Evolutionary conservation across 2,113 vertebrate species (phyloP), one percentile per base, ranked within the genome.

Genomic region (Fukomys damarensis): DNA sequence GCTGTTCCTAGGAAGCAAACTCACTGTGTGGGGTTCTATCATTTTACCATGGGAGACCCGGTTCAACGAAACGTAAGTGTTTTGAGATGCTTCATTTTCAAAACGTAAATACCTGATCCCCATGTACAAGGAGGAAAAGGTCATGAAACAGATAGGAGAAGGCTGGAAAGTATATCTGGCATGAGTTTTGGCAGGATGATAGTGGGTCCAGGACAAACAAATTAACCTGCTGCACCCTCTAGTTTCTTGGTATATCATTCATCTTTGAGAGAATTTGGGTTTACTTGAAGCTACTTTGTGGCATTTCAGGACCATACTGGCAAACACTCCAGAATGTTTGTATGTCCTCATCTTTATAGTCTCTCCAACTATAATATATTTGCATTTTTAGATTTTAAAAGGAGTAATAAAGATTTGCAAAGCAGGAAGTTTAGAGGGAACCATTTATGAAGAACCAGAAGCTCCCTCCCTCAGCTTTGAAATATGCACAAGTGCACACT

Each of bases 41-140:
- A 56, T 84, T 94, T 92, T 43, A 79, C 94, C 92, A 98, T 98
- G 98, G 97, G 85, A 91, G 96, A 96, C 61, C 94, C 0, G 16
- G 82, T 65, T 91, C 97, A 93, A 6, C 74, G 65, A 95, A 91
- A 43, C 7, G 93, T 98, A 97, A 98, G 84, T 97, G 63, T 96
- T 94, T 89, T 95, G 13, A 80, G 80, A 59, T 94, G 68, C n/a
- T 52, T 96, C 9, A 46, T 95, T 96, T 95, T 93, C 80, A 95
- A 87, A 43, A 77, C 52, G 63, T 35, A 93, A 85, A 70, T 54
- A 54, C 63, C 82, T n/a, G 65, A 26, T 35, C 74, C 41, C 28
- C 43, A 0, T 16, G 26, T 30, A 8, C 28, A 68, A 66, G 13
- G n/a, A 65, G 92, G 52, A 54, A 74, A 87, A 49, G 43, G n/a